A percentile compares a stretch with the other conserved stretches of the same genome.
These are phyloP conservation scores for Orcinus orca DNA, from an alignment of 2,113 vertebrate genomes.

Conservation along the genomic window DNA sequence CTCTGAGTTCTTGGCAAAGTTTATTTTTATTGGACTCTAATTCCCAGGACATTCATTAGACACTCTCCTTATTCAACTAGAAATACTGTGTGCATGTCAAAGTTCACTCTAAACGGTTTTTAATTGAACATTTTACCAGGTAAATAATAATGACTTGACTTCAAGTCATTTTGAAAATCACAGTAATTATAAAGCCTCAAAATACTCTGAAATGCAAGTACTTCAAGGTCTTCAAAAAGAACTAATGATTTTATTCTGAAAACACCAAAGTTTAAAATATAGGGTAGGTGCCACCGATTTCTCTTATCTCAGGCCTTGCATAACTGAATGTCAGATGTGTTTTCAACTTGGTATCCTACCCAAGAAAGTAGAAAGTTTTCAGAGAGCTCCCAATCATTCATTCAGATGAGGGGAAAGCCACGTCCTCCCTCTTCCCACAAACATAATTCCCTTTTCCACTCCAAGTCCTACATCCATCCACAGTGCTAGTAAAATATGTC, in stretches of 20 bases:
- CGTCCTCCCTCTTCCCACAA: background rate
- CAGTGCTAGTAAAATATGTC: constrained; percentile 21
- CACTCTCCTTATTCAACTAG: background rate
- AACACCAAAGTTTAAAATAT: constrained; percentile 31
- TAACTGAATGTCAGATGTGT: background rate
- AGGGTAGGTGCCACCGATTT: background rate
- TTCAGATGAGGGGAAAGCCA: background rate
- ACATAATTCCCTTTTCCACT: constrained; percentile 22
- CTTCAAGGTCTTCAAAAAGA: constrained; percentile 34
- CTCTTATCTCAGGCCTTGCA: constrained; percentile 9
- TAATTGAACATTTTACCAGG: constrained; percentile 14
- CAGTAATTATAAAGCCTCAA: constrained; percentile 43
- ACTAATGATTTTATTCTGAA: constrained; percentile 39
- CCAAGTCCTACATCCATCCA: background rate
- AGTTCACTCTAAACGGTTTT: constrained; percentile 17
- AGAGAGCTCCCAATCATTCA: background rate
- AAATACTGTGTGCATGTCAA: constrained; percentile 14
- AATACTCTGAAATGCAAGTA: constrained; percentile 12
- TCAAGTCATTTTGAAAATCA: constrained; percentile 31
- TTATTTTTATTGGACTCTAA: background rate
- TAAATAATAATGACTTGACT: constrained; percentile 12
- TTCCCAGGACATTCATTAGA: background rate
- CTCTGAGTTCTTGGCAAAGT: background rate
- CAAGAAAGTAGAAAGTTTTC: constrained; percentile 37
- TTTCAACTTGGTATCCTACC: constrained; percentile 34